A percentile compares a stretch with the other conserved stretches of the same genome.
Conservation (phyloP, 2,113 vertebrate species). For the Pelmatolapia mariae region DNA sequence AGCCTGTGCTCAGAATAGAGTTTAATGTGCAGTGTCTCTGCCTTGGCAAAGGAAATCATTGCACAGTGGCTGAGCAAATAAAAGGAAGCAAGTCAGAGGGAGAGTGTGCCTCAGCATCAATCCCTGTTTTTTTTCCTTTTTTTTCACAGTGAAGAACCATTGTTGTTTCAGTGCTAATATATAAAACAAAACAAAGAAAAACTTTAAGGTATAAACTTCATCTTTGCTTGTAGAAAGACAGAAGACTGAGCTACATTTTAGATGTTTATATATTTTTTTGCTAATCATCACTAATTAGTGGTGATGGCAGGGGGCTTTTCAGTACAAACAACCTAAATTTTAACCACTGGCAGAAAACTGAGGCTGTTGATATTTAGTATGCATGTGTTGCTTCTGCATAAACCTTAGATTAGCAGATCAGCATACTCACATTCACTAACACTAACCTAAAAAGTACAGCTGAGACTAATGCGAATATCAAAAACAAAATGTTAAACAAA, state of each 20-base stretch:
- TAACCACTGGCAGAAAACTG: background rate
- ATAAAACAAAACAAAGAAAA: background rate
- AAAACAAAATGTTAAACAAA: background rate
- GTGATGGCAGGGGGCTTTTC: background rate
- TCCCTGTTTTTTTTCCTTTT: background rate
- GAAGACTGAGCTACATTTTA: background rate
- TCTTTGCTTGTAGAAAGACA: background rate
- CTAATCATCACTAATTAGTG: background rate
- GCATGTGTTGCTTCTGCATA: background rate
- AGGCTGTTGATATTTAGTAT: background rate
- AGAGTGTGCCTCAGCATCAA: background rate
- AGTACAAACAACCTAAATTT: background rate
- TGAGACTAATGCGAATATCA: background rate
- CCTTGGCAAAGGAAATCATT: slow-evolving; percentile 30
- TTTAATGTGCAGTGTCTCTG: slow-evolving; percentile 21
- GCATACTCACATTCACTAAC: background rate
- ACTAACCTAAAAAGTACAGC: background rate
- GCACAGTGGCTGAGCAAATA: slow-evolving; percentile 33
- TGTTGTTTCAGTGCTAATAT: background rate
- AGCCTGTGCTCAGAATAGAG: slow-evolving; percentile 22
- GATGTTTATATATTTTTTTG: background rate
- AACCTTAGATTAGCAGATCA: background rate
- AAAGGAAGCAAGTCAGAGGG: background rate
- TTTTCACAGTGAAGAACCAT: background rate
- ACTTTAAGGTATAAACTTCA: background rate